These are phyloP conservation scores for Ancistrus triradiatus DNA, from an alignment of 2,113 vertebrate genomes.

Conservation along the genomic window DNA sequence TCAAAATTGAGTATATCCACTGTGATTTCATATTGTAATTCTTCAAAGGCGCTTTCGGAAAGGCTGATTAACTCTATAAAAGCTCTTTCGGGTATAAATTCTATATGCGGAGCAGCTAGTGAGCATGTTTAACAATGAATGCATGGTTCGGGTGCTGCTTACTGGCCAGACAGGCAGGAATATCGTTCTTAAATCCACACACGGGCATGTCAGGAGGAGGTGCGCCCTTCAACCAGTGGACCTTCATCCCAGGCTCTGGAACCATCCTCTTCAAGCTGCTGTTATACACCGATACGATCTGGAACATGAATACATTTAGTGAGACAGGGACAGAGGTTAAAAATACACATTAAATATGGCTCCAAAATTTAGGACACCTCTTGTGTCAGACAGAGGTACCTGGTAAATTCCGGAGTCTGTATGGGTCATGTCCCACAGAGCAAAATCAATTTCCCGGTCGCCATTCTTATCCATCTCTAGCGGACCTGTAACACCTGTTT, in stretches of 20 bases:
- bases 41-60: too few species aligned
- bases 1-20: too few species aligned
- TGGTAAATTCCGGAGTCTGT: conserved; percentile 68
- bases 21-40: too few species aligned
- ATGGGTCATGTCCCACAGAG: conserved; percentile 85
- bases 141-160: not conserved
- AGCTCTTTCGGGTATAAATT: too few species aligned
- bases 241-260: conserved; percentile 59
- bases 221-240: conserved; percentile 76
- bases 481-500: conserved; percentile 79
- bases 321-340: conserved; percentile 6
- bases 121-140: not conserved
- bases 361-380: not conserved
- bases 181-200: conserved; percentile 81
- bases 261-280: conserved; percentile 74
- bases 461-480: conserved; percentile 80
- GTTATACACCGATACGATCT: conserved; percentile 83
- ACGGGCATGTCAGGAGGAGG: conserved; percentile 76
- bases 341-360: not conserved
- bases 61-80: too few species aligned
- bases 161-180: conserved; percentile 76
- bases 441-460: conserved; percentile 83
- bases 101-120: too few species aligned
- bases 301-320: conserved; percentile 26
- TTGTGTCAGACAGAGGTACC: conserved; percentile 56